Evolutionary conservation across 2,888 invertebrate species (phyloP), one percentile per base, ranked within the genome.

Genomic region (Drosophila emarginata): DNA sequence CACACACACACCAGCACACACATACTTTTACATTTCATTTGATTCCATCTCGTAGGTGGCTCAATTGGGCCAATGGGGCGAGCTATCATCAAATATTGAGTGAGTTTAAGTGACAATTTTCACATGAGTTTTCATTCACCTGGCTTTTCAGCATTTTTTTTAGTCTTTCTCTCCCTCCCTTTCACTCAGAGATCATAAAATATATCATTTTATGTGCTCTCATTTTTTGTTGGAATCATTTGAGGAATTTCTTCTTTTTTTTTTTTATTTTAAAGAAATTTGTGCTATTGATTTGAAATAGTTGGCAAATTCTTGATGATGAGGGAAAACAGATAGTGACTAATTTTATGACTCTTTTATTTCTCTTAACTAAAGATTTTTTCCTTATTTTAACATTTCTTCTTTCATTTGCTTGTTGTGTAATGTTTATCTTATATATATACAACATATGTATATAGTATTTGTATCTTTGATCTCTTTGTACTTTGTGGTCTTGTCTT

Each of bases 61-160:
- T 82, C 83, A 85, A 75, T 82, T 82, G 70, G 67, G 73, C 72
- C 67, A 62, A 67, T 23, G 52, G 21, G 21, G 21, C 18, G 21
- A 21, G 12, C 45, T 57, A 80, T 77, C 40, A 73, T 73, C 83
- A 80, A 83, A 83, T 79, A 81, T 81, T 81, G 75, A 78, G 70
- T 77, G 76, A 64, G 67, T 74, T 83, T 72, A 77, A 79, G 80
- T 77, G 80, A 86, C 83, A 82, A 36, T 65, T 85, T 86, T 79
- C 45, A 79, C 83, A 82, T 73, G 80, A 72, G 56, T 69, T 72
- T 66, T 74, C 71, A 76, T 81, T 78, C 76, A 66, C 70, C 60
- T 50, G 28, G n/a, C 45, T 59, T 64, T 69, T 18, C 28, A 21
- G 39, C 45, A 21, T 51, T 36, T 18, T 36, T 18, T 15, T 9